Base-by-base conservation (phyloP, 2,888 invertebrate genomes). In the Nymphalis polychloros region DNA sequence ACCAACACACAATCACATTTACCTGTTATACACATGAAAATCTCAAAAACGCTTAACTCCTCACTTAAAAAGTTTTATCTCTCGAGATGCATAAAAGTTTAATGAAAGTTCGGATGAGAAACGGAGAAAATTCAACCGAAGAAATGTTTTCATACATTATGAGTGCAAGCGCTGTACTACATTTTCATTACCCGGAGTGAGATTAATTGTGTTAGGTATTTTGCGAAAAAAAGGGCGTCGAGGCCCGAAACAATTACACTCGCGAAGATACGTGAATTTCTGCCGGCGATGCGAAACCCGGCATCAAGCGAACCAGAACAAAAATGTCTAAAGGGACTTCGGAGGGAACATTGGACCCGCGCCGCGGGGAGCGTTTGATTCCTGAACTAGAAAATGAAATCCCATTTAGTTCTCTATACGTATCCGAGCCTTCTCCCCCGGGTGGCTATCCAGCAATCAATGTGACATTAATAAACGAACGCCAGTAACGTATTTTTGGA, bases 341-440 rank as follows among this genome's bases (percentile, higher is more conserved):
- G 69, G 75, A 81, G 78, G 81, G 82, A 83, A 81, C 82, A 83
- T 81, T 77, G 84, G 78, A 76, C 78, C 72, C 73, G 76, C 77
- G 79, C 82, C 85, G 75, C 78, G 78, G 81, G 87, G 84, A 84
- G 73, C 85, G 83, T 89, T 89, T 90, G 89, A 89, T 85, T 87
- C 80, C 82, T 88, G 85, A 86, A 90, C 87, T 90, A 91, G 90
- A 90, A 91, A 90, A 91, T 89, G 84, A 87, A 90, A 89, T 85
- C 84, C 84, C 83, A 86, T 89, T 88, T 87, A 88, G 84, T 82
- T 81, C 79, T 76, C 76, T 77, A 81, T 79, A 82, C 78, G 78
- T 74, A 77, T 78, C 77, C 79, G 77, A 76, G 73, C 73, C 72
- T 71, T 67, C 71, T 84, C 86, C 88, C 83, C 63, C 50, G 81